Evolutionary conservation across 1,140 invertebrate genomes (phyloP).

Genomic region (Plutomurus gul): DNA sequence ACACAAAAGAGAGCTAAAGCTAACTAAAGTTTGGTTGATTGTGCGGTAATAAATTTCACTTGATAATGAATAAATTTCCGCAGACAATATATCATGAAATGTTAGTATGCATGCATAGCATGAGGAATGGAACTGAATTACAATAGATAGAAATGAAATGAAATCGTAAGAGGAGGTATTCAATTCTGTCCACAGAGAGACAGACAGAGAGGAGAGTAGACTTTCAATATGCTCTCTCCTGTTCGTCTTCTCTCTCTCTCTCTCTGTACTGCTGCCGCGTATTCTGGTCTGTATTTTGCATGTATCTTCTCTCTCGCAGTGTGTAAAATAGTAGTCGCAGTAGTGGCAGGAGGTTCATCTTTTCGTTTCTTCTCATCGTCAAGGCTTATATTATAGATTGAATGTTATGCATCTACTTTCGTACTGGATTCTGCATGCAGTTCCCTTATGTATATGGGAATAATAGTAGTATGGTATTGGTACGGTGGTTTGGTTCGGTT

Average conservation of each 20-base stretch:
- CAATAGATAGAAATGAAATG: constrained; percentile 27
- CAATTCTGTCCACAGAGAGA: constrained; percentile 16
- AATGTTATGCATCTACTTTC: too few species aligned
- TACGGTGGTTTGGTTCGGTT: background rate
- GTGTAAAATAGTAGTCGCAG: too few species aligned
- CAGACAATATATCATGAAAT: constrained; percentile 42
- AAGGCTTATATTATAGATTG: too few species aligned
- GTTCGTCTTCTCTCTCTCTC: background rate
- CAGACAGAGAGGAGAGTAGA: background rate
- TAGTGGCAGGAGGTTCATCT: too few species aligned
- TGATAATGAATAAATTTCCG: constrained; percentile 50
- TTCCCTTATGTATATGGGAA: background rate
- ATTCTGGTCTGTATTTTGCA: too few species aligned
- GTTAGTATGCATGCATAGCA: constrained; percentile 40
- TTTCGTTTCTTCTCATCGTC: too few species aligned
- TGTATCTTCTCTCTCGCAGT: too few species aligned
- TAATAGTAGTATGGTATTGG: background rate
- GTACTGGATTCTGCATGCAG: too few species aligned
- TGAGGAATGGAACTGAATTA: constrained; percentile 35
- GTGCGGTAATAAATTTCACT: constrained; percentile 45
- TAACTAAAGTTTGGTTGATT: constrained; percentile 39
- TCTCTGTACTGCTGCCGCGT: background rate
- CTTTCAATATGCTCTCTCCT: constrained; percentile 16
- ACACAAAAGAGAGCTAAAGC: constrained; percentile 12
- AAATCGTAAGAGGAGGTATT: constrained; percentile 27